Percentiles rank a stretch among this genome's conserved stretches.
These are phyloP conservation scores for Tragulus kanchil DNA, from an alignment of 2,113 vertebrate genomes.

Conservation along the genomic window DNA sequence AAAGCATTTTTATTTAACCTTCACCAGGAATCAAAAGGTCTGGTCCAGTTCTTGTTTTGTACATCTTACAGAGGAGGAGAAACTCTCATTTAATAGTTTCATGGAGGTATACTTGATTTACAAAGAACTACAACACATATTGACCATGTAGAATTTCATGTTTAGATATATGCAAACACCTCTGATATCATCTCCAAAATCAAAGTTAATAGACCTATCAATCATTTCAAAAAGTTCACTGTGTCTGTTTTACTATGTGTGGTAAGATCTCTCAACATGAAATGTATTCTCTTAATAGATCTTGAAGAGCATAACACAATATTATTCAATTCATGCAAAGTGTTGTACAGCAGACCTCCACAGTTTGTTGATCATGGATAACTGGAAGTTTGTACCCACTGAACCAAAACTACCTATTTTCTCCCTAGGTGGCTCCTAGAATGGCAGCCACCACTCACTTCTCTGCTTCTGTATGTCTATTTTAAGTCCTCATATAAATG, in stretches of 20 bases:
- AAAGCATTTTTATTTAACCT: background rate
- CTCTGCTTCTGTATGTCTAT: background rate
- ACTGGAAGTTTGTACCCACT: background rate
- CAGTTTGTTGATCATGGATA: background rate
- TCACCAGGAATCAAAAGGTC: background rate
- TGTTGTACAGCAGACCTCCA: background rate
- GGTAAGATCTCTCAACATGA: background rate
- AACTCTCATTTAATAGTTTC: background rate
- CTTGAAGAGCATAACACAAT: background rate
- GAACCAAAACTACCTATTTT: background rate
- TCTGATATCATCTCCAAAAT: background rate
- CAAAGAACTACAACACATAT: background rate
- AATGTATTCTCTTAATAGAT: background rate
- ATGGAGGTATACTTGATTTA: background rate
- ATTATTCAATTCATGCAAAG: background rate
- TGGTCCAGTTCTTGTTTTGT: background rate
- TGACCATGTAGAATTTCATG: background rate
- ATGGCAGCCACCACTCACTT: background rate
- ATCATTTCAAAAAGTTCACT: background rate
- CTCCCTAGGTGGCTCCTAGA: too few species aligned
- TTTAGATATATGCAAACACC: background rate
- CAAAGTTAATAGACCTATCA: background rate
- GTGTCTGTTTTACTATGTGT: background rate
- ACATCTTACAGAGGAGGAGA: background rate
- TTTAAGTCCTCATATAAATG: background rate